phyloP scores from a whole-genome alignment of 2,797 vertebrate species.

The Dicrostonyx torquatus region DNA sequence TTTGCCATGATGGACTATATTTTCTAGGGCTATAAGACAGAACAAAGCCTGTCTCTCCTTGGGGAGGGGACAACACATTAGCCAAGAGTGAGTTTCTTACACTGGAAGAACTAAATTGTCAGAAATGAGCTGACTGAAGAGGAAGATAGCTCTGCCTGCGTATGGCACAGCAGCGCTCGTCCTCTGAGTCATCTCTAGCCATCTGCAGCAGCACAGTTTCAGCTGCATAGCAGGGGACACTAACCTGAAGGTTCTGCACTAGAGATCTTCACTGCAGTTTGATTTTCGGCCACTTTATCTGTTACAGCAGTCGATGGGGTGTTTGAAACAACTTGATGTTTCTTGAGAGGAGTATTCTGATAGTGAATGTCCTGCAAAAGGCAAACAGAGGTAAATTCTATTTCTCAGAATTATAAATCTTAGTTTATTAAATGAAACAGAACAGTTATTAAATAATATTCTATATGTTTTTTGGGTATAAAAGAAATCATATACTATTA shows the following conservation, averaged over 20 bases:
- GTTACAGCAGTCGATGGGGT: background rate
- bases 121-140: background rate
- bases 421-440: conserved; percentile 31
- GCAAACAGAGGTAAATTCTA: conserved; percentile 38
- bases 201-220: background rate
- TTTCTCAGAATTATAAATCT: conserved; percentile 27
- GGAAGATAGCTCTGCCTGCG: background rate
- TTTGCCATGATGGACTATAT: background rate
- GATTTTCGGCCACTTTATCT: conserved; percentile 67
- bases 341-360: conserved; percentile 76
- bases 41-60: background rate
- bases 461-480: background rate
- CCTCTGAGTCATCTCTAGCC: background rate
- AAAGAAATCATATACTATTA: background rate
- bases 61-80: too few species aligned
- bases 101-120: background rate
- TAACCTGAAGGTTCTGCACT: conserved; percentile 71
- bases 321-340: conserved; percentile 68
- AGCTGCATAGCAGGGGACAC: background rate
- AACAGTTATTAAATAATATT: background rate
- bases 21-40: background rate
- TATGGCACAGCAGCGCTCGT: background rate
- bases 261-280: conserved; percentile 45
- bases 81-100: background rate
- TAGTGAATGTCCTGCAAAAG: conserved; percentile 80